Evolutionary conservation across 2,888 invertebrate species (phyloP).

Genomic region (Tortricodes alternella): DNA sequence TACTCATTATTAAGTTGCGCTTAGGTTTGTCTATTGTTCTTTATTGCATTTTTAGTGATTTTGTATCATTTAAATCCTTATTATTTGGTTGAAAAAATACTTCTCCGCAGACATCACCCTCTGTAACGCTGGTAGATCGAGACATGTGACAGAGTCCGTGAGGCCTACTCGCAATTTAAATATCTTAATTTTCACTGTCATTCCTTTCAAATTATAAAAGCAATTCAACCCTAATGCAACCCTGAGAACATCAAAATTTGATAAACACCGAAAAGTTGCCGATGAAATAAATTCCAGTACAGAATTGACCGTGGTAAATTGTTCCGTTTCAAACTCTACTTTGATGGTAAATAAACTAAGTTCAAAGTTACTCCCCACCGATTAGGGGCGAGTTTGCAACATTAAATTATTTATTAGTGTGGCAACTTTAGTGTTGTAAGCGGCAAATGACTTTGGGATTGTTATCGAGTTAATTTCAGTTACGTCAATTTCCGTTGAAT

Average conservation of each 20-base stretch:
- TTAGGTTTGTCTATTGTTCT: no score
- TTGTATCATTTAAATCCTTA: no score
- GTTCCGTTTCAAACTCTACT: slow-evolving; percentile 17
- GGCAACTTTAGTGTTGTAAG: neutral
- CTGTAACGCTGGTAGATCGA: no score
- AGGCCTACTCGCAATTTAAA: no score
- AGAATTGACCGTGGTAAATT: slow-evolving; percentile 13
- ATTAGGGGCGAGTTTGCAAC: slow-evolving; percentile 6
- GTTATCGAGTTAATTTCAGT: neutral
- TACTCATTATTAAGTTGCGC: no score
- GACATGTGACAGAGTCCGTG: no score
- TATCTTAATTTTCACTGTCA: no score
- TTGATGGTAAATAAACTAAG: slow-evolving; percentile 12
- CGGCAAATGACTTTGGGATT: slow-evolving; percentile 1
- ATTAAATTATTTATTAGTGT: slow-evolving; percentile 22
- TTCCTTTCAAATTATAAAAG: no score
- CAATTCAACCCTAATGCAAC: neutral
- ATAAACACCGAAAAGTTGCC: slow-evolving; percentile 15
- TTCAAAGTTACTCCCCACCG: slow-evolving; percentile 19
- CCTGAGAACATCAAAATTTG: slow-evolving; percentile 11
- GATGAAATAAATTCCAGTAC: slow-evolving; percentile 19
- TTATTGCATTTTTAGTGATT: no score
- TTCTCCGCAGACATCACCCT: no score
- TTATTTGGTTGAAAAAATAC: no score
- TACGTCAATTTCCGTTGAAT: no score